Evolutionary conservation across 2,797 vertebrate species (phyloP).

Genomic region (Gallinago stenura): DNA sequence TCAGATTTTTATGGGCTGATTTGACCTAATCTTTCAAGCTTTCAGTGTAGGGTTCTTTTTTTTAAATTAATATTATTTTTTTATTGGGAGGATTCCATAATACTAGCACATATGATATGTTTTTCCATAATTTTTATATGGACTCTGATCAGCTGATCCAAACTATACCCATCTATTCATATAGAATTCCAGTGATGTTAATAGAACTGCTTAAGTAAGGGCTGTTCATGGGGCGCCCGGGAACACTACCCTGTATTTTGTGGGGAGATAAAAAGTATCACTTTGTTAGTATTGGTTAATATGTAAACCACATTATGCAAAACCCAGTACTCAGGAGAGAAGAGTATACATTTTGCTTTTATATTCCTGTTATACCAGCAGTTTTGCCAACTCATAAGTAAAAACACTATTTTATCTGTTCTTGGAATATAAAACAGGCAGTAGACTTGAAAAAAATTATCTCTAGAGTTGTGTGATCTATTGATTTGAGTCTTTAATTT

Average conservation of each 20-base stretch:
- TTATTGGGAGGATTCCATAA: background rate
- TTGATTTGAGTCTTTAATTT: background rate
- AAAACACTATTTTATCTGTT: background rate
- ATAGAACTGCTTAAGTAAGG: background rate
- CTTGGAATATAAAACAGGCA: constrained; percentile 8
- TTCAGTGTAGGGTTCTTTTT: background rate
- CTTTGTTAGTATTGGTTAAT: background rate
- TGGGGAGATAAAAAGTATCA: background rate
- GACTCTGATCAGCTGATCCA: background rate
- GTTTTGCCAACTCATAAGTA: background rate
- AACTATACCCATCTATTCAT: background rate
- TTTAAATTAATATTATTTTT: too few relatives aligned
- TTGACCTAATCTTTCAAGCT: background rate
- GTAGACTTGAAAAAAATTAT: background rate
- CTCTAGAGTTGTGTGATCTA: background rate
- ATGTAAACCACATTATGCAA: background rate
- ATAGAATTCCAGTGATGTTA: background rate
- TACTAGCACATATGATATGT: background rate
- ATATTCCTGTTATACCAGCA: background rate
- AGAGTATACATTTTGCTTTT: background rate
- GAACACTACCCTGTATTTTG: background rate
- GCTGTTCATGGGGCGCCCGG: background rate
- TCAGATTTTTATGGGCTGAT: background rate
- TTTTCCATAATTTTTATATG: background rate
- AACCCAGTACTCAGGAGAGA: background rate